Conservation (phyloP, 2,888 invertebrate genomes). For the Serrognathus titanus region DNA sequence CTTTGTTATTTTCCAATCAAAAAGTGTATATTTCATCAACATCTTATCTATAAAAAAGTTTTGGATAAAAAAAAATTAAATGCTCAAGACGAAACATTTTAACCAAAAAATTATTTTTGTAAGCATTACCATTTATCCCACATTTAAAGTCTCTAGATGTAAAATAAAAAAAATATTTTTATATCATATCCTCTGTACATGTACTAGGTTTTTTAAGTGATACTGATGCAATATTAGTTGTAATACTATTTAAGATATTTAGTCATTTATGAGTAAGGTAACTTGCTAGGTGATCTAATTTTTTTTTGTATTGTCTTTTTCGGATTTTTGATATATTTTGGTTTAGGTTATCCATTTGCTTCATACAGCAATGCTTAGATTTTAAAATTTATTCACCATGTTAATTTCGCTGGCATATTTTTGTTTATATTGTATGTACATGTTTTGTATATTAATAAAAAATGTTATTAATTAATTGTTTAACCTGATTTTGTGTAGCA, state of each 20-base stretch:
- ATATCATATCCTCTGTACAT: too few relatives aligned
- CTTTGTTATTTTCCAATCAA: too few relatives aligned
- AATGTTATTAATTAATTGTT: background rate
- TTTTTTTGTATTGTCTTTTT: constrained; percentile 1
- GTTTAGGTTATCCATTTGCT: constrained; percentile 1
- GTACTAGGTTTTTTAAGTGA: constrained; percentile 1
- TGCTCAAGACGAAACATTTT: too few relatives aligned
- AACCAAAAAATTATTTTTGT: too few relatives aligned
- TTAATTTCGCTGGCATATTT: background rate
- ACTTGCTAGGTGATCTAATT: constrained; percentile 1
- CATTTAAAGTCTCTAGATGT: too few relatives aligned
- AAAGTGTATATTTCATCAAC: too few relatives aligned
- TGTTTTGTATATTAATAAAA: constrained; percentile 15
- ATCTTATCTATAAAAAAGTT: too few relatives aligned
- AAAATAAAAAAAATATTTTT: too few relatives aligned
- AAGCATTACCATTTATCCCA: too few relatives aligned
- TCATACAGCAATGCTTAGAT: background rate
- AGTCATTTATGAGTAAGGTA: constrained; percentile 3
- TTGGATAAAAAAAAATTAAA: too few relatives aligned
- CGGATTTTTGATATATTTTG: constrained; percentile 1
- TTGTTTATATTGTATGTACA: constrained; percentile 12
- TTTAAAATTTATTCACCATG: background rate
- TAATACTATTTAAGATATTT: constrained; percentile 1
- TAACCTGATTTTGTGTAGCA: too few relatives aligned
- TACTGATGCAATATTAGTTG: constrained; percentile 14